A percentile compares a stretch with the other conserved stretches of the same genome.
These are phyloP conservation scores for Sphaeridia pumilis DNA, from an alignment of 2,888 invertebrate genomes.

Conservation along the genomic window DNA sequence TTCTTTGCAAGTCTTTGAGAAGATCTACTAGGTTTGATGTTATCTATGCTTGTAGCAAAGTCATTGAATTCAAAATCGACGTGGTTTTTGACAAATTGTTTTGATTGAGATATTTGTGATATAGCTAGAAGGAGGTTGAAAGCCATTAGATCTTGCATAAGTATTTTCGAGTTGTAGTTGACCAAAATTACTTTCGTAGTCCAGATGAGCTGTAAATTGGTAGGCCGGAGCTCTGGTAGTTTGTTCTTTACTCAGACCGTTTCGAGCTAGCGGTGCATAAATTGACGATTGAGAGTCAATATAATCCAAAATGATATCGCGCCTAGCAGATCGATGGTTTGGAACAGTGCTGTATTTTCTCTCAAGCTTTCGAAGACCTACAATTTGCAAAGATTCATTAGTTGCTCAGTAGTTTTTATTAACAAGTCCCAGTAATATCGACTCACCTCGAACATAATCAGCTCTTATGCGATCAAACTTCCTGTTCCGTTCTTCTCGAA, in stretches of 20 bases:
- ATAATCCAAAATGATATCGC: constrained; percentile 45
- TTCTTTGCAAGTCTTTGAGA: constrained; percentile 22
- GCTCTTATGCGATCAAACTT: constrained; percentile 49
- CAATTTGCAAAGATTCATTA: not conserved
- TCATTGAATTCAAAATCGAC: constrained; percentile 24
- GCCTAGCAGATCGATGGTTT: constrained; percentile 40
- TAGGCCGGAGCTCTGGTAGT: constrained; percentile 18
- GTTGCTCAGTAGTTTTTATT: not conserved
- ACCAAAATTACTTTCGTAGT: constrained; percentile 11
- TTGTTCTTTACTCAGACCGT: constrained; percentile 44
- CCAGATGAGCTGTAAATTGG: constrained; percentile 12
- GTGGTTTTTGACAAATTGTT: constrained; percentile 20
- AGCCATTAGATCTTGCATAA: not conserved
- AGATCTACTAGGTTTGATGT: constrained; percentile 14
- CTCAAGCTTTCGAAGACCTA: constrained; percentile 27
- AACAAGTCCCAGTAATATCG: not conserved
- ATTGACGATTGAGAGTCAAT: constrained; percentile 50
- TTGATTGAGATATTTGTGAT: constrained; percentile 6
- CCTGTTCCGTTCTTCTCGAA: constrained; percentile 47
- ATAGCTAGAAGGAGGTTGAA: too few species aligned
- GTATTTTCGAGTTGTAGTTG: not conserved
- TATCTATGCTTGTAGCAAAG: constrained; percentile 20
- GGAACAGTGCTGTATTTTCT: constrained; percentile 18
- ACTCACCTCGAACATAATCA: constrained; percentile 37
- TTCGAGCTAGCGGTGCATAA: constrained; percentile 52